Evolutionary conservation across 2,113 vertebrate species (phyloP), one percentile per base, ranked within the genome.

Genomic region (Dicaeum eximium): DNA sequence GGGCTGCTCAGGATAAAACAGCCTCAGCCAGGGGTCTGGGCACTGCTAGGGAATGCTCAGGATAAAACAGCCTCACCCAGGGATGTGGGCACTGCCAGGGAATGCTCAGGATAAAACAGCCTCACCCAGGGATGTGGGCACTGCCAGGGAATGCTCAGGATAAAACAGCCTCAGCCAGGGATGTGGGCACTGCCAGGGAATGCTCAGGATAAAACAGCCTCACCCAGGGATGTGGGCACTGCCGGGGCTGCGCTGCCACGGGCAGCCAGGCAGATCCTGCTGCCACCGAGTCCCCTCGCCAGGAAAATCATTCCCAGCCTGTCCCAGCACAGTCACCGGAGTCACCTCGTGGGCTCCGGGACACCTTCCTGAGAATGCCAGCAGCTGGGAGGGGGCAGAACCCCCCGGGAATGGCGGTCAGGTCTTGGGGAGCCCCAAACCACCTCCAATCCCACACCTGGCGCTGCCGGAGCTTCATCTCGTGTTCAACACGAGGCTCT

Each of bases 341-440:
- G 15, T 28, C 25, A 0, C 66, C 62, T 35, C n/a, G 33, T 1
- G 11, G 18, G 37, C 14, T 71, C 37, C 1, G 11, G 61, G 78
- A 7, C 33, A 0, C 16, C 2, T 47, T 24, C 30, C 24, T 2
- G 18, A 23, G 4, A 28, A 8, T 0, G 2, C 1, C 1, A 8
- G 40, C 1, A 6, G 38, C 35, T 4, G 80, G 42, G 72, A 50
- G 48, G 30, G 15, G 53, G 47, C 18, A 25, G 77, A 53, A 1
- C 9, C 7, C 4, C 1, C 50, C 1, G 19, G 61, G 35, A 10
- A 19, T 15, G 60, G 72, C 20, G 38, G 4, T 1, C 2, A 1
- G 35, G 21, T 1, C 1, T 50, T 2, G 61, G 14, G 14, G 13
- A 48, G 21, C 48, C 92, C 71, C 20, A 11, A 11, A n/a, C 2